phyloP scores from a whole-genome alignment of 2,888 invertebrate genomes.

The Lochmaea crataegi region DNA sequence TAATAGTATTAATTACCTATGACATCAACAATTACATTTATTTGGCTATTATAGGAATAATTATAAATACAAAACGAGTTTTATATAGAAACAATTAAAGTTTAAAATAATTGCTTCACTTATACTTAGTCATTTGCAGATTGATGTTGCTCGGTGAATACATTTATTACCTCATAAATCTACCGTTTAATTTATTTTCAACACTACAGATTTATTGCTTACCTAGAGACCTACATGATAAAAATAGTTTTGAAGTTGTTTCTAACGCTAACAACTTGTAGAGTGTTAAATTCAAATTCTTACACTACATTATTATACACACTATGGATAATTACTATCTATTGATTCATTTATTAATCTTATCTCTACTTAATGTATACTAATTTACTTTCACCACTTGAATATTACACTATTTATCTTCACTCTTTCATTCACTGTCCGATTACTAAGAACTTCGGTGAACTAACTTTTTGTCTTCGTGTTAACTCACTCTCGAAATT shows the following conservation, averaged over 20 bases:
- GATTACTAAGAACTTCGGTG: too few relatives aligned
- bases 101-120: neutral
- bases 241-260: conserved; percentile 1
- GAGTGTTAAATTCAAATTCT: neutral
- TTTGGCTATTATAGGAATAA: neutral
- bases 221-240: conserved; percentile 17
- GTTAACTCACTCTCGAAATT: too few relatives aligned
- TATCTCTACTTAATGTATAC: too few relatives aligned
- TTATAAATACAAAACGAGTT: neutral
- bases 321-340: too few relatives aligned
- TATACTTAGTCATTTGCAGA: conserved; percentile 10
- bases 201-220: conserved; percentile 25
- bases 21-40: neutral
- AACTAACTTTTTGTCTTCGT: too few relatives aligned
- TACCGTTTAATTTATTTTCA: conserved; percentile 22
- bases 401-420: too few relatives aligned
- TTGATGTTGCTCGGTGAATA: conserved; percentile 15
- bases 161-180: conserved; percentile 29
- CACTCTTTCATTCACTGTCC: too few relatives aligned
- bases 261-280: neutral
- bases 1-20: too few relatives aligned
- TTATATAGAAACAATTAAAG: neutral
- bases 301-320: too few relatives aligned
- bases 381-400: too few relatives aligned
- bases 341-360: too few relatives aligned